Evolutionary conservation across 2,888 invertebrate genomes (phyloP), one percentile per base, ranked within the genome.

Genomic region (Troides helena): DNA sequence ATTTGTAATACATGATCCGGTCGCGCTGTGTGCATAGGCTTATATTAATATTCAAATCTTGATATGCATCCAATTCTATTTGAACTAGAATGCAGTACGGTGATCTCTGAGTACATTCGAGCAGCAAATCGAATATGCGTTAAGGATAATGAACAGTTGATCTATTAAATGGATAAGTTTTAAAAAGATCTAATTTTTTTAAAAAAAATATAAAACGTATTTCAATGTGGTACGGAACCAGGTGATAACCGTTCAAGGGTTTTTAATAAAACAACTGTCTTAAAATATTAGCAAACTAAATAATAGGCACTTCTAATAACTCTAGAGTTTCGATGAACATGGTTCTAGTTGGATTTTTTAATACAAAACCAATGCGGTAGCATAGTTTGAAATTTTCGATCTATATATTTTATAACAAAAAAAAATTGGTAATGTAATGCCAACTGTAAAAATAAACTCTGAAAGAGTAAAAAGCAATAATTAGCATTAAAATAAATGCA

Each of bases 351-450:
- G 36, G 17, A 30, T 60, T 18, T 10, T 60, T 60, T 23, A 23
- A 25, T 5, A 21, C n/a, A 23, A 6, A 25, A 46, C 14, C 3
- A 4, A 14, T 21, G 21, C 21, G 21, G 12, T 46, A 46, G 46
- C 43, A 1, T 43, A 12, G 43, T 43, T 43, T 43, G 8, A 43
- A 43, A 43, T 43, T 43, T 8, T 57, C 18, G 30, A n/a, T 59
- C 30, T 65, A 50, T 18, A 18, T 8, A 57, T 43, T 36, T 50
- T 57, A 30, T 30, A 39, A 59, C 14, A 64, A 56, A 62, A 61
- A 69, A 61, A 65, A 56, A 60, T 70, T 58, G 69, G 69, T 65
- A 70, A 62, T 21, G 62, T 39, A 62, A 58, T 65, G 46, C 50
- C 65, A 62, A 62, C 43, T 65, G 39, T 66, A 12, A 60, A 56